phyloP scores from a whole-genome alignment of 2,888 invertebrate genomes.

The Drosophila ustulata region DNA sequence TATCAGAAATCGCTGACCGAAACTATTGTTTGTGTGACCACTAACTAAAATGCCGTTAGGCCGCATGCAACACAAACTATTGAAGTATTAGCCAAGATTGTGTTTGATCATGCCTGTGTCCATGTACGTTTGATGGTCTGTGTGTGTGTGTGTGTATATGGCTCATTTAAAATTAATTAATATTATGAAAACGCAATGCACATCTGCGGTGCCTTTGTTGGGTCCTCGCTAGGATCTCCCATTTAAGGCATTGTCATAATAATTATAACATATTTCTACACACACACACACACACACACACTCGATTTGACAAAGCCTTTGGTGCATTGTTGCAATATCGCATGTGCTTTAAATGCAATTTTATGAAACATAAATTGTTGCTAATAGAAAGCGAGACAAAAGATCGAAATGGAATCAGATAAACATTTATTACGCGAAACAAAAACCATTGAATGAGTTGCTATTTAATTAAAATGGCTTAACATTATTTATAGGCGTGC shows the following conservation, averaged over 20 bases:
- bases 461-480: slow-evolving; percentile 33
- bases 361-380: slow-evolving; percentile 36
- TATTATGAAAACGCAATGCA: slow-evolving; percentile 68
- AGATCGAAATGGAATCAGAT: slow-evolving; percentile 41
- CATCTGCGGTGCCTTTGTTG: slow-evolving; percentile 70
- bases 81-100: slow-evolving; percentile 61
- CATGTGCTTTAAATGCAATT: slow-evolving; percentile 38
- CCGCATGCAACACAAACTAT: slow-evolving; percentile 29
- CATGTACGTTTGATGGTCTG: slow-evolving; percentile 6
- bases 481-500: slow-evolving; percentile 21
- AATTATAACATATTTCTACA: slow-evolving; percentile 34
- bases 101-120: slow-evolving; percentile 11
- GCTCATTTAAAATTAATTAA: slow-evolving; percentile 73
- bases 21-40: slow-evolving; percentile 61
- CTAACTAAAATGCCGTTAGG: slow-evolving; percentile 61
- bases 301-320: slow-evolving; percentile 7
- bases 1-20: slow-evolving; percentile 50
- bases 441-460: slow-evolving; percentile 33
- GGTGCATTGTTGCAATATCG: slow-evolving; percentile 14
- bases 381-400: slow-evolving; percentile 42
- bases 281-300: slow-evolving; percentile 3
- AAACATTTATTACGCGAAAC: slow-evolving; percentile 14
- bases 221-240: slow-evolving; percentile 22
- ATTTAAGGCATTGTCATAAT: slow-evolving; percentile 36
- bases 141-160: slow-evolving; percentile 21